Evolutionary conservation across 1,140 invertebrate species (phyloP).

Genomic region (Trialeurodes vaporariorum): DNA sequence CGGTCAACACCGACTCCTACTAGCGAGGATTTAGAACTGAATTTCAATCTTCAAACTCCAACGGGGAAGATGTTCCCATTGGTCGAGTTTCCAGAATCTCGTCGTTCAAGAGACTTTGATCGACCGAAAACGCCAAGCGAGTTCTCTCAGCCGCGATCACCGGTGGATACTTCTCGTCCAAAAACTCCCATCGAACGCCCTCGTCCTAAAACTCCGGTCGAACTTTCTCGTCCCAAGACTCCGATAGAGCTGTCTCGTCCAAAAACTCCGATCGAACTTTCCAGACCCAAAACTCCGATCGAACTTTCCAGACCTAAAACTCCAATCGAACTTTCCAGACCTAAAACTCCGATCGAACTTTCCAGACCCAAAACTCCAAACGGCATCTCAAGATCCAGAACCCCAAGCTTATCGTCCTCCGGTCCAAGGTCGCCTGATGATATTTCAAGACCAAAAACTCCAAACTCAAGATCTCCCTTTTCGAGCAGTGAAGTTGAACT

Average conservation of each 20-base stretch:
- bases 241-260: background rate
- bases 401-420: background rate
- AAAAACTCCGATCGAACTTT: background rate
- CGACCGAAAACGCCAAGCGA: background rate
- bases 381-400: background rate
- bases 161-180: background rate
- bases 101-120: background rate
- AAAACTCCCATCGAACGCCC: background rate
- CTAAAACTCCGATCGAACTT: background rate
- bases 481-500: background rate
- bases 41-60: background rate
- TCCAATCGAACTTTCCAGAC: background rate
- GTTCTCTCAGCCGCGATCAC: background rate
- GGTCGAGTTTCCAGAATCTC: background rate
- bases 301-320: background rate
- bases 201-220: background rate
- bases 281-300: background rate
- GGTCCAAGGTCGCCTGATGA: background rate
- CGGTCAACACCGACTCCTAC: background rate
- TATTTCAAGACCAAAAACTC: background rate
- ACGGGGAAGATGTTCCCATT: background rate
- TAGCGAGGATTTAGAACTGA: background rate
- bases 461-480: background rate
- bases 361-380: background rate
- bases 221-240: background rate